Percentiles rank a stretch among this genome's conserved stretches.
Evolutionary conservation across 2,888 invertebrate species (phyloP).

Genomic region (Chaetogeoica ovagalla): DNA sequence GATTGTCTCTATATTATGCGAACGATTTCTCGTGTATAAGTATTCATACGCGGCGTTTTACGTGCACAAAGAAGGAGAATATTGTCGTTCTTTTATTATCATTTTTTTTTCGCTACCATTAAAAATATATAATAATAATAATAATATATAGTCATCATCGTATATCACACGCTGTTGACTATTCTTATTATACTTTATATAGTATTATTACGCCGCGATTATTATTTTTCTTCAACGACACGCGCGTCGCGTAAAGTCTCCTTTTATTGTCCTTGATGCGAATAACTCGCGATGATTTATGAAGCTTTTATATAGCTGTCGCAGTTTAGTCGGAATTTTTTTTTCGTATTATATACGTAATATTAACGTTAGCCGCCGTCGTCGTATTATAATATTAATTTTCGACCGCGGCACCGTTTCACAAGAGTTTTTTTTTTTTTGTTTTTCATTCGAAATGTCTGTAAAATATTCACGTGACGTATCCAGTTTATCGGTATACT

Average conservation of each 20-base stretch:
- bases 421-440: too few species aligned
- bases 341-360: not conserved
- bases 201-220: not conserved
- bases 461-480: not conserved
- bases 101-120: not conserved
- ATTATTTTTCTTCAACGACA: constrained; percentile 25
- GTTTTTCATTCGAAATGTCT: not conserved
- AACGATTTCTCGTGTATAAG: not conserved
- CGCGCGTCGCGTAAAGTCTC: not conserved
- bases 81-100: not conserved
- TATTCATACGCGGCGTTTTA: not conserved
- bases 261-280: constrained; percentile 1
- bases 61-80: too few species aligned
- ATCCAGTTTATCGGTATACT: too few species aligned
- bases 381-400: not conserved
- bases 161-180: not conserved
- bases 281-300: constrained; percentile 28
- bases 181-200: not conserved
- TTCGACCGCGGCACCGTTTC: not conserved
- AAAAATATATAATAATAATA: not conserved
- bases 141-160: not conserved
- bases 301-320: constrained; percentile 14
- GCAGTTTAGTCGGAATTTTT: not conserved
- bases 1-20: not conserved
- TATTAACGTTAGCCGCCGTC: not conserved